Percentiles rank a stretch among this genome's conserved stretches.
These are phyloP conservation scores for Cairina moschata DNA, from an alignment of 2,113 vertebrate species.

Conservation along the genomic window DNA sequence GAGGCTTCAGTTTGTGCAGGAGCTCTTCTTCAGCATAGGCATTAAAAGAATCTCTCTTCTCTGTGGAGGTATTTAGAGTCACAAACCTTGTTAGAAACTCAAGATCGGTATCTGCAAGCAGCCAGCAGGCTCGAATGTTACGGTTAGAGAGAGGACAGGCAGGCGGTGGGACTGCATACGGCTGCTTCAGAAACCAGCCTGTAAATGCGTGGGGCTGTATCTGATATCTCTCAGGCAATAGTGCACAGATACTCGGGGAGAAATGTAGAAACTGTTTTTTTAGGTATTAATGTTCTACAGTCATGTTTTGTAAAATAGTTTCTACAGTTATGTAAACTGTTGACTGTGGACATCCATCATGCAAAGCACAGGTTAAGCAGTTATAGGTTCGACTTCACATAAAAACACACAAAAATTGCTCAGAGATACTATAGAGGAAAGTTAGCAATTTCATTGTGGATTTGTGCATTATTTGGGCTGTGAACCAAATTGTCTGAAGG, in stretches of 20 bases:
- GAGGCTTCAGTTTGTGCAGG: not conserved
- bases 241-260: not conserved
- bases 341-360: not conserved
- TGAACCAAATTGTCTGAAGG: not conserved
- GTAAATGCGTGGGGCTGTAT: not conserved
- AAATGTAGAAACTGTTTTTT: not conserved
- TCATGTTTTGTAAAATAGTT: fast-evolving
- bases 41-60: not conserved
- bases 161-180: fast-evolving
- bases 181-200: not conserved
- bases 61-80: not conserved
- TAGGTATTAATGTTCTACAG: not conserved
- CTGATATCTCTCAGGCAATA: not conserved
- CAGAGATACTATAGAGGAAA: not conserved
- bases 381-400: not conserved
- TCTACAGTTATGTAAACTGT: not conserved
- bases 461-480: not conserved
- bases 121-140: not conserved
- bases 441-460: not conserved
- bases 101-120: not conserved
- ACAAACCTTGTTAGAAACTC: not conserved
- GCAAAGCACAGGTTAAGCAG: not conserved
- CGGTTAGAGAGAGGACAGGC: not conserved
- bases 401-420: not conserved
- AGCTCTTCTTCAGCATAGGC: not conserved